phyloP scores from a whole-genome alignment of 2,888 invertebrate species.

The Aspidiotus rigidus region DNA sequence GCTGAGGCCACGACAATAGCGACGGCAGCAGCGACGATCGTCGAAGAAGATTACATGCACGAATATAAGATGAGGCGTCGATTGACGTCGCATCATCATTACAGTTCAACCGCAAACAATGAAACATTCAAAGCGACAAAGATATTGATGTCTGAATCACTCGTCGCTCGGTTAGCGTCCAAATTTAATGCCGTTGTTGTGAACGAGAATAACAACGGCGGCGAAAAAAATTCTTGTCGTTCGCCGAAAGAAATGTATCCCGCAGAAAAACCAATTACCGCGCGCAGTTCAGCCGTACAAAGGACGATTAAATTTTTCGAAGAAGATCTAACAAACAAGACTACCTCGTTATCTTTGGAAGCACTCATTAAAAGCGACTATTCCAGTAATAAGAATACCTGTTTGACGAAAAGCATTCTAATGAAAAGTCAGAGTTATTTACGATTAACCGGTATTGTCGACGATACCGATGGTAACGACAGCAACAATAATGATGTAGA shows the following conservation, averaged over 20 bases:
- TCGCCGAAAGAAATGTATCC: neutral
- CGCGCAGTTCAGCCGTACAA: constrained; percentile 10
- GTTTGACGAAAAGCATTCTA: neutral
- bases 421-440: neutral
- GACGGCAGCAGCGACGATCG: neutral
- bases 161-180: constrained; percentile 38
- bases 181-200: constrained; percentile 39
- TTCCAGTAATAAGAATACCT: neutral
- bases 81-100: neutral
- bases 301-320: neutral
- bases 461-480: neutral
- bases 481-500: too few species aligned
- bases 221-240: constrained; percentile 12
- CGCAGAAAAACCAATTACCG: constrained; percentile 15
- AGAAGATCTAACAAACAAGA: neutral
- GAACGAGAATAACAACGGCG: constrained; percentile 35
- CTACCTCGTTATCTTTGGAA: neutral
- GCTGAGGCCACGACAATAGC: neutral
- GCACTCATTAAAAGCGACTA: neutral
- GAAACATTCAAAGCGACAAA: constrained; percentile 33
- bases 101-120: neutral
- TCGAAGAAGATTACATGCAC: neutral
- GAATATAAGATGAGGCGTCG: neutral
- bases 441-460: neutral
- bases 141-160: constrained; percentile 30